Conservation (phyloP, 2,113 vertebrate genomes). For the Microcebus tavaratra region DNA sequence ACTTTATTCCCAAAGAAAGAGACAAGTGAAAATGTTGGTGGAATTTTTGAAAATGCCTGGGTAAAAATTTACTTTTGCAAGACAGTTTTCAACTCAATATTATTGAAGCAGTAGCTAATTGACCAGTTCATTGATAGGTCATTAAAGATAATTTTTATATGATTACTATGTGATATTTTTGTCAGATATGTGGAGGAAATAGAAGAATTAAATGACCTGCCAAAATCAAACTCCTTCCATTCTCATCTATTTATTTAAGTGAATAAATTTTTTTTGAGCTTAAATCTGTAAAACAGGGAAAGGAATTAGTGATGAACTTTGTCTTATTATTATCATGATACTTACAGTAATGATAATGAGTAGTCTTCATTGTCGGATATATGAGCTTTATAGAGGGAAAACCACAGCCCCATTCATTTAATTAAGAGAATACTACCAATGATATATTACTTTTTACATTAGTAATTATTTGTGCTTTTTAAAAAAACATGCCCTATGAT, state of each 20-base stretch:
- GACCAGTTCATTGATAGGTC: background rate
- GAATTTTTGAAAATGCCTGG: background rate
- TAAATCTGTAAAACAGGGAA: background rate
- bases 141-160: slow-evolving; percentile 8
- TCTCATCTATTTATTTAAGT: background rate
- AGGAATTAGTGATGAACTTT: background rate
- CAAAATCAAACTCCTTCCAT: background rate
- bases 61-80: background rate
- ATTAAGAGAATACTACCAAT: background rate
- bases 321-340: background rate
- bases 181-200: background rate
- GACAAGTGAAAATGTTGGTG: background rate
- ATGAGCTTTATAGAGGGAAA: background rate
- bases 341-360: background rate
- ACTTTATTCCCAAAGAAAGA: background rate
- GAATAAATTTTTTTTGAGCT: background rate
- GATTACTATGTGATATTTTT: background rate
- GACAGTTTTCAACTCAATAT: background rate
- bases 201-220: background rate
- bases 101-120: background rate
- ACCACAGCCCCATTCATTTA: background rate
- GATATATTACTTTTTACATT: background rate
- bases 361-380: background rate
- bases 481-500: background rate
- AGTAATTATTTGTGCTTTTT: background rate